Evolutionary conservation across 2,113 vertebrate species (phyloP).

Genomic region (Alaudala cheleensis): DNA sequence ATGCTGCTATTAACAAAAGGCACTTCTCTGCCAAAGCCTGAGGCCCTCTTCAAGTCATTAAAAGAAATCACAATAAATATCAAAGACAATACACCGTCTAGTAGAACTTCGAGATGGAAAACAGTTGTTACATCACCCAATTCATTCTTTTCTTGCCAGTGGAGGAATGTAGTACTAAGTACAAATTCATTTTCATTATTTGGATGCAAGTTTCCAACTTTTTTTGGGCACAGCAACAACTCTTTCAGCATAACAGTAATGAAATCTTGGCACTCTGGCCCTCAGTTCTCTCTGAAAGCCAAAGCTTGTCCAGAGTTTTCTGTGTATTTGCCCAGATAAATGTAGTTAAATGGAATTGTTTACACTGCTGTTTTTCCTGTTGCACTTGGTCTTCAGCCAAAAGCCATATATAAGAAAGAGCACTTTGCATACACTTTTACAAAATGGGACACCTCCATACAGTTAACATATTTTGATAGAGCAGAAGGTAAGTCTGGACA

Average conservation of each 20-base stretch:
- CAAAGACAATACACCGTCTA: not conserved
- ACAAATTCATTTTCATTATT: slow-evolving; percentile 1
- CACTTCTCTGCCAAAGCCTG: slow-evolving; percentile 2
- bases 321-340: not conserved
- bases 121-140: not conserved
- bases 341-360: slow-evolving; percentile 4
- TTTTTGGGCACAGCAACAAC: not conserved
- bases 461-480: not conserved
- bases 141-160: not conserved
- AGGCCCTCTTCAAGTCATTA: slow-evolving; percentile 5
- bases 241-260: not conserved
- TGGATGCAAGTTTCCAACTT: not conserved
- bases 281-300: not conserved
- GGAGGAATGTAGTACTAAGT: not conserved
- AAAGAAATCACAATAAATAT: slow-evolving; percentile 43
- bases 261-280: not conserved
- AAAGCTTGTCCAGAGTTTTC: slow-evolving; percentile 18
- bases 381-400: slow-evolving; percentile 21
- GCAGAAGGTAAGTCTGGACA: not conserved
- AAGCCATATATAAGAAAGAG: not conserved
- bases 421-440: not conserved
- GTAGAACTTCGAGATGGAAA: slow-evolving; percentile 15
- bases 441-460: not conserved
- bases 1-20: not conserved
- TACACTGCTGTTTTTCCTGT: slow-evolving; percentile 37